Percentiles rank a stretch among this genome's conserved stretches.
These are phyloP conservation scores for Serranus cabrilla DNA, from an alignment of 2,797 vertebrate species.

Conservation along the genomic window DNA sequence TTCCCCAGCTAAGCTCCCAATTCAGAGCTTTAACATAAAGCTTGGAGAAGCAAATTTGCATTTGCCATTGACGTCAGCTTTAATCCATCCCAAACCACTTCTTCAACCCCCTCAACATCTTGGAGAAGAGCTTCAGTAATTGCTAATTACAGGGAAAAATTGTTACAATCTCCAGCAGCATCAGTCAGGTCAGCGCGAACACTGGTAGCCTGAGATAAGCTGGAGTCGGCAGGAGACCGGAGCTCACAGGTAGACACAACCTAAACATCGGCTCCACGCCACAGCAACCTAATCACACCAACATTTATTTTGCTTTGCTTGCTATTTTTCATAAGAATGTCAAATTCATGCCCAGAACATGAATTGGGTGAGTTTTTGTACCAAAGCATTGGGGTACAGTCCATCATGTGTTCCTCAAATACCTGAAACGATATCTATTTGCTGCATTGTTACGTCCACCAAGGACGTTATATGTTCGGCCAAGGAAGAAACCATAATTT, in stretches of 20 bases:
- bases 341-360: constrained; percentile 63
- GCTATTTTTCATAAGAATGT: constrained; percentile 73
- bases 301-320: constrained; percentile 48
- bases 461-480: no score
- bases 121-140: constrained; percentile 56
- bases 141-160: constrained; percentile 66
- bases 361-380: constrained; percentile 68
- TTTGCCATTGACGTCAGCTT: constrained; percentile 78
- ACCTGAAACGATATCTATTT: background rate
- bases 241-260: constrained; percentile 43
- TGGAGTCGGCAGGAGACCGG: constrained; percentile 17
- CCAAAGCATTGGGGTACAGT: constrained; percentile 29
- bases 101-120: constrained; percentile 60
- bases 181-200: constrained; percentile 49
- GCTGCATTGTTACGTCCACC: background rate
- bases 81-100: constrained; percentile 73
- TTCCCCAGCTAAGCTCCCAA: constrained; percentile 76
- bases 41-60: constrained; percentile 79
- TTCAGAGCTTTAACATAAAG: constrained; percentile 75
- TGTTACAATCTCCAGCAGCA: constrained; percentile 43
- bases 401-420: constrained; percentile 28
- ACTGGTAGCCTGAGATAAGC: constrained; percentile 25
- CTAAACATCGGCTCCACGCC: background rate
- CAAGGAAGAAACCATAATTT: no score
- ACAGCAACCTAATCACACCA: constrained; percentile 38